These are phyloP conservation scores for Andricus quercusramuli DNA, from an alignment of 2,888 invertebrate species.

Conservation along the genomic window DNA sequence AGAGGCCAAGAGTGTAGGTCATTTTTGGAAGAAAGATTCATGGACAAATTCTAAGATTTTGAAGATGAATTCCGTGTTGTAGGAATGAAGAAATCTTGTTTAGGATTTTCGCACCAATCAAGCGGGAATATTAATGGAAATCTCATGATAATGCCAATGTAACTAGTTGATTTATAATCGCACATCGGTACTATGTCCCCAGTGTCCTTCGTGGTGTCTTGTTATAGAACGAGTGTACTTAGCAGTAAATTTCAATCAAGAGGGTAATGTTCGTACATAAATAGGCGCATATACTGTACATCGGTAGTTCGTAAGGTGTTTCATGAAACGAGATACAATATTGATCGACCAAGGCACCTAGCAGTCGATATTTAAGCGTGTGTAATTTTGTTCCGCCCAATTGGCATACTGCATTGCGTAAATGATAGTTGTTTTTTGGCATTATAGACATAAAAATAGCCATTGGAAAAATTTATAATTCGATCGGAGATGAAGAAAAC, in stretches of 20 bases:
- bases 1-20: no score
- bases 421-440: not conserved
- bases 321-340: constrained; percentile 19
- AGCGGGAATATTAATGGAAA: constrained; percentile 21
- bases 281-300: not conserved
- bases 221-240: constrained; percentile 32
- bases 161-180: constrained; percentile 17
- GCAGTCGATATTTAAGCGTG: constrained; percentile 14
- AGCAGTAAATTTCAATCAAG: constrained; percentile 37
- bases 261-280: constrained; percentile 30
- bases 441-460: not conserved
- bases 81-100: not conserved
- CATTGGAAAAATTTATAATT: not conserved
- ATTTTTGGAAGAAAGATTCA: no score
- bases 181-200: constrained; percentile 27
- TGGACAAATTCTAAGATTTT: not conserved
- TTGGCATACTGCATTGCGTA: not conserved
- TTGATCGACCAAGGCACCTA: constrained; percentile 24
- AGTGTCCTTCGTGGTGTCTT: constrained; percentile 23
- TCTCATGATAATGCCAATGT: constrained; percentile 15
- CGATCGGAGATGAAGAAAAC: not conserved
- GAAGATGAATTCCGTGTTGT: not conserved
- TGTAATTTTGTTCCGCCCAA: constrained; percentile 12
- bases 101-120: not conserved
- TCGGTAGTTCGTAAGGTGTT: constrained; percentile 29